A percentile compares a stretch with the other conserved stretches of the same genome.
Conservation (phyloP, 2,113 vertebrate genomes). For the Eudyptes chrysolophus region DNA sequence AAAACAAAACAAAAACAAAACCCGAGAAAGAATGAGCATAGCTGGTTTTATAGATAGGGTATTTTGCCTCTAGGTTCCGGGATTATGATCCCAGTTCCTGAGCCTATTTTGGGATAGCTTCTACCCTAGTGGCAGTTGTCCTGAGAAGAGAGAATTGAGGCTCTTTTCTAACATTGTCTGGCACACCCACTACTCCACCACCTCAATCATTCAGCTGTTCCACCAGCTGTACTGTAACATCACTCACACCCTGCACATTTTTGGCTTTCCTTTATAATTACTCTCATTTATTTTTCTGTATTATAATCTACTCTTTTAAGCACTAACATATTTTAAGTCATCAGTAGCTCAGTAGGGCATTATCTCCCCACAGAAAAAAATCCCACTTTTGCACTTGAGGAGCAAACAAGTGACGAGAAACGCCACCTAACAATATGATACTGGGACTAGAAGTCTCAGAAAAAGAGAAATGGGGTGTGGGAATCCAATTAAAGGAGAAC, state of each 20-base stretch:
- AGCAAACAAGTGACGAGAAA: not conserved
- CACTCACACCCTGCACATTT: not conserved
- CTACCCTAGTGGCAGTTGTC: not conserved
- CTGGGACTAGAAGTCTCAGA: not conserved
- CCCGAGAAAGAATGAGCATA: not conserved
- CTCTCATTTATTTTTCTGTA: not conserved
- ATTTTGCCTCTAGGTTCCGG: not conserved
- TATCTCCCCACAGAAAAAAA: not conserved
- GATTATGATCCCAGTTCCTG: not conserved
- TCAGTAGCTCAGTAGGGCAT: not conserved
- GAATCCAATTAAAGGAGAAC: not conserved
- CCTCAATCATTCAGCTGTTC: not conserved
- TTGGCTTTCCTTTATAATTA: not conserved
- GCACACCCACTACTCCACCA: not conserved
- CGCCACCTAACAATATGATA: not conserved
- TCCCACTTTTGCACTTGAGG: not conserved
- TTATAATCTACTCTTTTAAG: not conserved
- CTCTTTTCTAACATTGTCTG: not conserved
- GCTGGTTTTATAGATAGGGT: not conserved
- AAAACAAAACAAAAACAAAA: not conserved
- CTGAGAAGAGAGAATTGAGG: not conserved
- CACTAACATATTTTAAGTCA: not conserved
- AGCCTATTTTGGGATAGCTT: not conserved
- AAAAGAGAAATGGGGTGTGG: not conserved
- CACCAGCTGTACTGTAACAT: not conserved